Evolutionary conservation across 1,140 invertebrate genomes (phyloP), one percentile per base, ranked within the genome.

Genomic region (Octopus bimaculoides): DNA sequence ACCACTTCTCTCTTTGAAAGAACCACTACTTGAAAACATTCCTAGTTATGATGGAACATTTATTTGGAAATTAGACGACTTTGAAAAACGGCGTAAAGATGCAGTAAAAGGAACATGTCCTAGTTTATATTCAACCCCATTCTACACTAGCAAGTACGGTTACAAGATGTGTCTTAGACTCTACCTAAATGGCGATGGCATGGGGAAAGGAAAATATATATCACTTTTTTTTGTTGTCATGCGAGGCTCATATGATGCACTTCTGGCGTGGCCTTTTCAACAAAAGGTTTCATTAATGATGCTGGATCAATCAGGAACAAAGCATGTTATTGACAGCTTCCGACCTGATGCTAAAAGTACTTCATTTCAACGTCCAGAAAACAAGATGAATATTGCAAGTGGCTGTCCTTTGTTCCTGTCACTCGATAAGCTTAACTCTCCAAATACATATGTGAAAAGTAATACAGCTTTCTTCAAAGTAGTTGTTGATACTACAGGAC

Each of bases 81-180:
- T 88, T 78, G 81, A 80, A 17, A 81, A 85, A 26, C 84, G 85
- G 73, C 84, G 84, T 5, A 78, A 84, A 41, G 85, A 89, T 10
- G 89, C 89, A 6, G 75, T 86, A 9, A 82, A 77, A 56, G 89
- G 87, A n/a, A 84, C 80, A 52, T 81, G 82, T 8, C 87, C 86
- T 6, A 88, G 88, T 78, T 81, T 89, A 12, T 90, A 89, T 78
- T 89, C 88, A 0, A 85, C 85, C 14, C 82, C 85, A 12, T 90
- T 90, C 80, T 90, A 86, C 80, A 89, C 89, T 9, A 82, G 83
- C 0, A 79, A 81, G 52, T 80, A 81, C 54, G 89, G 89, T n/a
- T 97, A 97, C 88, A 95, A 94, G 89, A 94, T 97, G 88, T 96
- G 95, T 88, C 92, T 94, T 0, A 91, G 95, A 17, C 90, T 97